Percentiles rank a stretch among this genome's conserved stretches.
Evolutionary conservation across 2,797 vertebrate species (phyloP).

Genomic region (Thunnus albacares): DNA sequence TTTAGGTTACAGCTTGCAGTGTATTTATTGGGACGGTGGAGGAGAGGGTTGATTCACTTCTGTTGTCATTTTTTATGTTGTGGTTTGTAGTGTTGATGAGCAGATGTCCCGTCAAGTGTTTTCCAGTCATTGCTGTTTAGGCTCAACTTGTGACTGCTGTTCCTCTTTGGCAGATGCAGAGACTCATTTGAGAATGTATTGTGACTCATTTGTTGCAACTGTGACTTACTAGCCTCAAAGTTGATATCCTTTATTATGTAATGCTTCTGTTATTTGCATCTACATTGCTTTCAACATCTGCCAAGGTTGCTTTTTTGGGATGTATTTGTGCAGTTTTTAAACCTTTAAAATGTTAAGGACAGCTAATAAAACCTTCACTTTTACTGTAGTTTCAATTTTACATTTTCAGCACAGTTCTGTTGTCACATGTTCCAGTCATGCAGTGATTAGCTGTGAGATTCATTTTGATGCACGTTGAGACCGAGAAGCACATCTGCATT

Average conservation of each 20-base stretch:
- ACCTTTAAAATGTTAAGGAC: not conserved
- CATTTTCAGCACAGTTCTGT: not conserved
- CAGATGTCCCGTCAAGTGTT: not conserved
- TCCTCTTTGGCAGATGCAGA: slow-evolving; percentile 8
- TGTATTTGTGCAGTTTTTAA: not conserved
- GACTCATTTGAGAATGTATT: not conserved
- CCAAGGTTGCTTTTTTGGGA: too few relatives aligned
- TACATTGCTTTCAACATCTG: too few relatives aligned
- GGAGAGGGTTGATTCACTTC: not conserved
- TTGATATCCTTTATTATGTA: not conserved
- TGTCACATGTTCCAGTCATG: not conserved
- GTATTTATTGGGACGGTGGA: not conserved
- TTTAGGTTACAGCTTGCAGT: slow-evolving; percentile 29
- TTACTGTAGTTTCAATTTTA: not conserved
- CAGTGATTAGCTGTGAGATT: not conserved
- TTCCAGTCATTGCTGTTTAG: not conserved
- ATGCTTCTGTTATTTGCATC: not conserved
- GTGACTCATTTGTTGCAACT: not conserved
- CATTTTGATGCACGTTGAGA: not conserved
- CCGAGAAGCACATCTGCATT: slow-evolving; percentile 35
- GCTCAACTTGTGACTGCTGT: slow-evolving; percentile 1
- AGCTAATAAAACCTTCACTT: not conserved
- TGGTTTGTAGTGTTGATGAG: slow-evolving; percentile 2
- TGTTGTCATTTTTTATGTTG: not conserved
- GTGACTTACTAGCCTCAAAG: not conserved